Conservation (phyloP, 1,140 invertebrate species). For the Trichogramma pretiosum region DNA sequence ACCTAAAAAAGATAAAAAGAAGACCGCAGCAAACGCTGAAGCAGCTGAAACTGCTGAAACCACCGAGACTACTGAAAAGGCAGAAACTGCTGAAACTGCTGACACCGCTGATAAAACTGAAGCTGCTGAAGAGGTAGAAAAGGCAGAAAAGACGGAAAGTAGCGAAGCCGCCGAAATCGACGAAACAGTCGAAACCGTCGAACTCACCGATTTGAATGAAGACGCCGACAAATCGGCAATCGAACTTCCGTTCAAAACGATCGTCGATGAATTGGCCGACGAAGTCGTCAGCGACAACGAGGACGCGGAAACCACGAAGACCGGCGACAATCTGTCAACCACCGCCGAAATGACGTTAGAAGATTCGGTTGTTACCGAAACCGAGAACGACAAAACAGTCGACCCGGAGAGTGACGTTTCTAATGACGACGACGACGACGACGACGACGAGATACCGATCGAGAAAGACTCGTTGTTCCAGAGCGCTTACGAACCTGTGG, state of each 20-base stretch:
- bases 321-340: background rate
- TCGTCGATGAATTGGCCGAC: too few relatives aligned
- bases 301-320: background rate
- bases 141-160: slow-evolving; percentile 3
- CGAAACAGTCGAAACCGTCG: too few relatives aligned
- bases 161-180: background rate
- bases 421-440: slow-evolving; percentile 22
- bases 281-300: too few relatives aligned
- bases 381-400: slow-evolving; percentile 11
- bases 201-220: background rate
- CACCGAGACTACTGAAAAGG: slow-evolving; percentile 77
- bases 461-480: slow-evolving; percentile 37
- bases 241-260: too few relatives aligned
- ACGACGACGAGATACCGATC: slow-evolving; percentile 14
- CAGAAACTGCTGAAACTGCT: slow-evolving; percentile 35
- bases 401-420: slow-evolving; percentile 1
- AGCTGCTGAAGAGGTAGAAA: slow-evolving; percentile 24
- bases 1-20: slow-evolving; percentile 10
- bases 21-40: slow-evolving; percentile 44
- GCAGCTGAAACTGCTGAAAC: slow-evolving; percentile 9
- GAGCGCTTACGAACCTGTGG: slow-evolving; percentile 39
- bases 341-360: too few relatives aligned
- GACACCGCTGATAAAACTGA: slow-evolving; percentile 24
- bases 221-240: background rate
- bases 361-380: slow-evolving; percentile 1